Conservation (phyloP, 2,113 vertebrate species). For the Macaca nemestrina region DNA sequence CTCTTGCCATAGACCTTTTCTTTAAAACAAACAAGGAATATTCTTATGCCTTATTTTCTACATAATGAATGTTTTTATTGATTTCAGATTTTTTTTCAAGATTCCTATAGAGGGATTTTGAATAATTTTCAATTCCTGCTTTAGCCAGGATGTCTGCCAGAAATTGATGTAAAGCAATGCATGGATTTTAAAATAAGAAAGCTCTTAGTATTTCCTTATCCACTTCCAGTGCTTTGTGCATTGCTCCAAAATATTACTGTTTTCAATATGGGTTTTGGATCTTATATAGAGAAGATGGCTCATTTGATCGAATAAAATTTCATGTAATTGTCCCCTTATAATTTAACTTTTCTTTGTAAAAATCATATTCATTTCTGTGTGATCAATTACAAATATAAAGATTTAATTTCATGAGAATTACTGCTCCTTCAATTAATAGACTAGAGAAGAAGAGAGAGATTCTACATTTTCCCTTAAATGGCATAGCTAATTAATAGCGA, state of each 20-base stretch:
- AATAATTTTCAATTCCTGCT: neutral
- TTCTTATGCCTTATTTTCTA: neutral
- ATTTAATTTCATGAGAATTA: neutral
- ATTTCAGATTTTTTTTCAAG: neutral
- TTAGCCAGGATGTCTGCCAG: neutral
- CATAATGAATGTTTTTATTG: neutral
- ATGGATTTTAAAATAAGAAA: constrained; percentile 47
- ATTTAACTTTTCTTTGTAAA: neutral
- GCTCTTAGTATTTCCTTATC: neutral
- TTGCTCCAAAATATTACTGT: neutral
- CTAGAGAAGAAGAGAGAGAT: neutral
- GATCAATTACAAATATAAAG: neutral
- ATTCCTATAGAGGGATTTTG: neutral
- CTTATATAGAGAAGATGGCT: neutral
- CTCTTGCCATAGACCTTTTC: neutral
- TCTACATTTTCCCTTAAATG: neutral
- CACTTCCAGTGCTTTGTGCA: neutral
- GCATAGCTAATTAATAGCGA: neutral
- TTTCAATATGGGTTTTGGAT: neutral
- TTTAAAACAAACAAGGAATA: neutral
- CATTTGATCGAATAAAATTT: neutral
- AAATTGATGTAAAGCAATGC: constrained; percentile 21
- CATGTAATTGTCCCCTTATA: neutral
- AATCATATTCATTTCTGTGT: neutral
- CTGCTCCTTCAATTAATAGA: neutral